A percentile compares a stretch with the other conserved stretches of the same genome.
phyloP scores from a whole-genome alignment of 2,113 vertebrate genomes.

The Sylvilagus bachmani region DNA sequence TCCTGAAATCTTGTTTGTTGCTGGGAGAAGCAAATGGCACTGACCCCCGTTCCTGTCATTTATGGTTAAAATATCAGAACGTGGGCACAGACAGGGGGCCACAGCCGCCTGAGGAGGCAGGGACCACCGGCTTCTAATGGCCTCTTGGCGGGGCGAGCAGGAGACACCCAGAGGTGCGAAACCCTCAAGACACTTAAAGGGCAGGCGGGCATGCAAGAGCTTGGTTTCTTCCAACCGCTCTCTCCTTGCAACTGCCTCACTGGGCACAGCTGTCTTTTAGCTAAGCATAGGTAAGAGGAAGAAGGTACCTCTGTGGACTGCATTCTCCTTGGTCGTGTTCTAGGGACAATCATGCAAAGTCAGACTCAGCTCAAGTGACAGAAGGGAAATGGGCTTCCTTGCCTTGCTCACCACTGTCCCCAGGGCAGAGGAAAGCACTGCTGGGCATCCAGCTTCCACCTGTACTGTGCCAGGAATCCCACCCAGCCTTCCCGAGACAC shows the following conservation, averaged over 20 bases:
- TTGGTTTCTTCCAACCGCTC: neutral
- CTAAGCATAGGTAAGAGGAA: neutral
- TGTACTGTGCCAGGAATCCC: too few species aligned
- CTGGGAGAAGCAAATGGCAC: conserved; percentile 51
- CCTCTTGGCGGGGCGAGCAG: neutral
- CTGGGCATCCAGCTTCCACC: neutral
- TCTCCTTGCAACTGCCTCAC: neutral
- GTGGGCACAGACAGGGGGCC: conserved; percentile 55
- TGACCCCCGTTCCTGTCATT: conserved; percentile 49
- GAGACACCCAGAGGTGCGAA: neutral
- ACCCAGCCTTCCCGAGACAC: neutral
- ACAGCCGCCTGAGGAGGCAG: conserved; percentile 59
- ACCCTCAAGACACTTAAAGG: neutral
- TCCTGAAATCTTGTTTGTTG: conserved; percentile 27
- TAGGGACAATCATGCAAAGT: neutral
- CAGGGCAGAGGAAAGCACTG: neutral
- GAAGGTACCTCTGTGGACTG: neutral
- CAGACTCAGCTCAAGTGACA: neutral
- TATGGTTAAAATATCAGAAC: conserved; percentile 71
- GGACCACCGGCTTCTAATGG: neutral
- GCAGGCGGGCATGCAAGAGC: neutral
- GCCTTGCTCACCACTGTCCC: neutral
- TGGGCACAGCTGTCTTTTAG: neutral
- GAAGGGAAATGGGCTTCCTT: neutral
- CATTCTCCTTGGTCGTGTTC: neutral